Evolutionary conservation across 2,888 invertebrate species (phyloP), one percentile per base, ranked within the genome.

Genomic region (Dynastes hyllus): DNA sequence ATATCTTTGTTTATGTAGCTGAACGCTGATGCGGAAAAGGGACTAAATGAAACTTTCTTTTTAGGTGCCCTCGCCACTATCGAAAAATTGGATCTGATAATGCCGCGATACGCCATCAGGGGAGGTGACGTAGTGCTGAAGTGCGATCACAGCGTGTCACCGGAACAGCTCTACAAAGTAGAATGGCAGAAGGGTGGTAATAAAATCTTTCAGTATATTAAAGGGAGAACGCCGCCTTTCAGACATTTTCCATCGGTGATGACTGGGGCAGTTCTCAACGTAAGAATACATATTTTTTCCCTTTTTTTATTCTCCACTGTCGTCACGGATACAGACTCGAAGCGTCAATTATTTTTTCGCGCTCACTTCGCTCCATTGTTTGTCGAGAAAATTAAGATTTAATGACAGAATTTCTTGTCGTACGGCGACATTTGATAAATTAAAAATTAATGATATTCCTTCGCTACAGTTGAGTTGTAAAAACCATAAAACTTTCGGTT

Each of bases 151-250:
- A 94, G 93, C 89, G 94, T 95, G 79, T 91, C 92, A 69, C 92
- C 92, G 65, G 93, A 94, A 85, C 92, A 94, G 84, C 91, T 95
- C 78, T 94, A 95, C 90, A 95, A 95, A 89, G 95, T 95, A 84
- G 94, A 94, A 88, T 94, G 94, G 92, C 91, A 92, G 77, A 92
- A 93, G 83, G 92, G 91, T 84, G 92, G 92, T 84, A 91, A 91
- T 87, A 95, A 95, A 90, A 93, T 95, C 90, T 94, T 95, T 89
- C 94, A 95, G 90, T 95, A 93, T 88, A 93, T 95, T 87, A 93
- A 93, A 85, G 94, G 94, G 83, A 91, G 95, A 81, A 94, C 92
- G 87, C 95, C 95, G 83, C 95, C 95, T 77, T 95, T 93, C 87
- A 91, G 91, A 82, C 91, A 93, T 88, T 93, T 92, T 86, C 91